These are phyloP conservation scores for Capitulum mitella DNA, from an alignment of 2,888 invertebrate species.

Conservation along the genomic window DNA sequence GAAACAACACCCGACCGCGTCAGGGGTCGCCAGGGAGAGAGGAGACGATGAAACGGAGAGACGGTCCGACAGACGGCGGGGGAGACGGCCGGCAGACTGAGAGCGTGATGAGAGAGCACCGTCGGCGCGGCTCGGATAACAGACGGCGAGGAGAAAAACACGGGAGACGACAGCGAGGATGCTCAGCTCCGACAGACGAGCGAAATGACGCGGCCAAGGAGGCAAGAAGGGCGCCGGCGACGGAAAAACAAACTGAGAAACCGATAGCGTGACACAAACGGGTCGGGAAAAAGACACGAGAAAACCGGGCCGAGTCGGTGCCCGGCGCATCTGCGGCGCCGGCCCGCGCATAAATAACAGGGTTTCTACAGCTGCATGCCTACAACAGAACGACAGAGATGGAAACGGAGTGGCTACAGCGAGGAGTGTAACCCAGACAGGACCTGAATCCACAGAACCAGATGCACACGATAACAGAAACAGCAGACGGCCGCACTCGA, in stretches of 20 bases:
- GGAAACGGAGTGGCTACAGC: background rate
- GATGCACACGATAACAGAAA: background rate
- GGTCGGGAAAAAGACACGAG: background rate
- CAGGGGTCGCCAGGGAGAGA: too few species aligned
- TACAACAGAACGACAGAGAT: background rate
- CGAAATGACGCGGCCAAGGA: slow-evolving; percentile 20
- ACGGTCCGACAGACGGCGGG: too few species aligned
- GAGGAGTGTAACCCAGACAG: background rate
- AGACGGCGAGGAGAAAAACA: too few species aligned
- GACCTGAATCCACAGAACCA: background rate
- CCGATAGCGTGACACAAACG: background rate
- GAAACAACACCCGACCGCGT: too few species aligned
- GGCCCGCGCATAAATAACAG: too few species aligned
- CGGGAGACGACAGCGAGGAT: background rate
- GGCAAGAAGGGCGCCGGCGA: background rate
- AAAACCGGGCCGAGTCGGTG: background rate
- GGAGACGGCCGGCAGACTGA: too few species aligned
- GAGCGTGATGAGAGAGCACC: too few species aligned
- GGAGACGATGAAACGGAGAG: too few species aligned
- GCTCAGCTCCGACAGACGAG: slow-evolving; percentile 14
- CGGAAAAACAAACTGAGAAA: background rate
- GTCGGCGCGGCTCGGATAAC: too few species aligned
- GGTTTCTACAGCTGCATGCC: too few species aligned
- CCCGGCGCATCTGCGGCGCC: too few species aligned
- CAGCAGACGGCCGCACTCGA: background rate